phyloP scores from a whole-genome alignment of 2,113 vertebrate genomes.

The Indicator maculatus region DNA sequence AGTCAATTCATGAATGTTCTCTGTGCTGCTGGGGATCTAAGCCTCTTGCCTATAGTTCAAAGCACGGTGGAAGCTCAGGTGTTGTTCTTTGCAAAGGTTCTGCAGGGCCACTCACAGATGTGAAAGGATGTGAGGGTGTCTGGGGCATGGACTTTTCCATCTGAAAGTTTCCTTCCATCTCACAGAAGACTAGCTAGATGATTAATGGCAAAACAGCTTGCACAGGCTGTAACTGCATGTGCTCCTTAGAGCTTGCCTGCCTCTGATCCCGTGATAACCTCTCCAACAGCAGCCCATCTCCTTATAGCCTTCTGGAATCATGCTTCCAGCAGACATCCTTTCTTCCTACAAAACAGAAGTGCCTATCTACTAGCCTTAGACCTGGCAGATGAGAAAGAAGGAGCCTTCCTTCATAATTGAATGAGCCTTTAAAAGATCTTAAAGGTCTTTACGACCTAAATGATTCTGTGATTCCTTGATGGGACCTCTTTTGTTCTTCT shows the following conservation, averaged over 20 bases:
- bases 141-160: background rate
- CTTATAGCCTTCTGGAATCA: background rate
- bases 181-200: background rate
- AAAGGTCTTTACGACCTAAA: too few species aligned
- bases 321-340: background rate
- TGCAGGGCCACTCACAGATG: background rate
- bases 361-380: background rate
- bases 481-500: background rate
- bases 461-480: background rate
- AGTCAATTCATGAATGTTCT: background rate
- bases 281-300: background rate
- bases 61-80: background rate
- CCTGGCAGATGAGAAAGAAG: background rate
- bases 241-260: background rate
- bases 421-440: too few species aligned
- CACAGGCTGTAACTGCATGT: background rate
- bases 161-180: background rate
- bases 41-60: background rate
- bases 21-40: background rate
- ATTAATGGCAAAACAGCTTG: background rate
- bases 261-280: background rate
- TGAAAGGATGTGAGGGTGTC: background rate
- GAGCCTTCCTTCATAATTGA: background rate
- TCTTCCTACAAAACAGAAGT: background rate
- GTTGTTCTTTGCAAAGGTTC: background rate